A percentile compares a stretch with the other conserved stretches of the same genome.
phyloP scores from a whole-genome alignment of 2,888 invertebrate species.

The Coelinius sp. region DNA sequence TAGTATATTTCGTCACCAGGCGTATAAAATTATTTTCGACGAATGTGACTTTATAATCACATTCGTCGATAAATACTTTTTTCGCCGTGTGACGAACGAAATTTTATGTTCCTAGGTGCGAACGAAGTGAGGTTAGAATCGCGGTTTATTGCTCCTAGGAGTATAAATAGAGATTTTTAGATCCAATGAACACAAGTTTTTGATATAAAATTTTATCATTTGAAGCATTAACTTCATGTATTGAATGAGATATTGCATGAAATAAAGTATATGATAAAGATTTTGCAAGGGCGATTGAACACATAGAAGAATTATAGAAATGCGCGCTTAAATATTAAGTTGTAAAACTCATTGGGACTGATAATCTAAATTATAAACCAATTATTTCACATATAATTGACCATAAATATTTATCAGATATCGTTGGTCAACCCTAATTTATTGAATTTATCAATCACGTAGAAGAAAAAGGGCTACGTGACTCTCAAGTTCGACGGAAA shows the following conservation, averaged over 20 bases:
- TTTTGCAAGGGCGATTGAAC: neutral
- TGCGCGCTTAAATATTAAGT: neutral
- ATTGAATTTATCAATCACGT: constrained; percentile 16
- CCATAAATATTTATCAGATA: constrained; percentile 11
- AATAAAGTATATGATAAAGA: neutral
- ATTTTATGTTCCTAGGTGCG: too few relatives aligned
- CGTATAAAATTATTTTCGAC: too few relatives aligned
- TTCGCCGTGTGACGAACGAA: too few relatives aligned
- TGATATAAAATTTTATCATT: neutral
- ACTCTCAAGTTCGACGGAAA: constrained; percentile 17
- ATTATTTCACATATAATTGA: neutral
- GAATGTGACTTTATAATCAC: too few relatives aligned
- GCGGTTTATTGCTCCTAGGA: too few relatives aligned
- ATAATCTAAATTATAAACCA: neutral
- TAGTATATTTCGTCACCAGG: too few relatives aligned
- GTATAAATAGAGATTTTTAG: too few relatives aligned
- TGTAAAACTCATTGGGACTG: neutral
- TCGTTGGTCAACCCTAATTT: neutral
- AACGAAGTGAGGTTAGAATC: too few relatives aligned
- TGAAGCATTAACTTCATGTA: neutral
- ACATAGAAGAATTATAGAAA: too few relatives aligned
- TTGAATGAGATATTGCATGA: neutral
- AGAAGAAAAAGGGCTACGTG: constrained; percentile 8
- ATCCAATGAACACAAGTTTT: neutral
- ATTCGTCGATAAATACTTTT: too few relatives aligned